Base-by-base conservation (phyloP, 1,140 invertebrate species). In the Nixonia krombeini region DNA sequence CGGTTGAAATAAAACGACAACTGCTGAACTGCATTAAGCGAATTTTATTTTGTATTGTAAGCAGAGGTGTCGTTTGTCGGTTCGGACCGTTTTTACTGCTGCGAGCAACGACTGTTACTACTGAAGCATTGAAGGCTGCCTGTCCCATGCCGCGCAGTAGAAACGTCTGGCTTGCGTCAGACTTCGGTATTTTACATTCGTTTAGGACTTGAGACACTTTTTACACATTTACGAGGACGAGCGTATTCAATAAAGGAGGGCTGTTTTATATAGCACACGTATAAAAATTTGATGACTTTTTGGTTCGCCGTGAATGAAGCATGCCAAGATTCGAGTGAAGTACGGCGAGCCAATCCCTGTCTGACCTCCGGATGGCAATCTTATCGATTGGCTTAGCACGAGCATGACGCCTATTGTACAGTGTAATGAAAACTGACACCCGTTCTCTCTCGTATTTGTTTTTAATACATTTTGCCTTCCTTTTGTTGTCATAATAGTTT, bases 381-480 rank as follows among this genome's bases (percentile, higher is more conserved):
- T 76, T 80, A 80, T 80, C 74, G 79, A 80, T 81, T 79, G 72
- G 76, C 73, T 75, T 67, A 70, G 68, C 58, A 66, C 51, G 55
- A 70, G 7, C 41, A 7, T 46, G 18, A 40, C 41, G n/a, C 13
- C 13, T 44, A 25, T 44, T 44, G 18, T 26, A 26, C 25, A 28
- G 10, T 44, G 6, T 28, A 26, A 44, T 15, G 10, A 25, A 13
- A 44, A 28, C 12, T 26, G 41, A 44, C 41, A 44, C 18, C n/a
- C 12, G 21, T 26, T 8, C 10, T 26, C 21, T 18, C 9, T 38
- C 17, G 15, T 38, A 38, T 40, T 16, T 18, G 18, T 40, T 9
- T 15, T 40, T 21, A 21, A 21, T 21, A 21, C 2, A 21, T 21
- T 21, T 21, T 21, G 2, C 2, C 6, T 6, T 21, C 6, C 21